Conservation (phyloP, 2,888 invertebrate species). For the Diploptera punctata region DNA sequence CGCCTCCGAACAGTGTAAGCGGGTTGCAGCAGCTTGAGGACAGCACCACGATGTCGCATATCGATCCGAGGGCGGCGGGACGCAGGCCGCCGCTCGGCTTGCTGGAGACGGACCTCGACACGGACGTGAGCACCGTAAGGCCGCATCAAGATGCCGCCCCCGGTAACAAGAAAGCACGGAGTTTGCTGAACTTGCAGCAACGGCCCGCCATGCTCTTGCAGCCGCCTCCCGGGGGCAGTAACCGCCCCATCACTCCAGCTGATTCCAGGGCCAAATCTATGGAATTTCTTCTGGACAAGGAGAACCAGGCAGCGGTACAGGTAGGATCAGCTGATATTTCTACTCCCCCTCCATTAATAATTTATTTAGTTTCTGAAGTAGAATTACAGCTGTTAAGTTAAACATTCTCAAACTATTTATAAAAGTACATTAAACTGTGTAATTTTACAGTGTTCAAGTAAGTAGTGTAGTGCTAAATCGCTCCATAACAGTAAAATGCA, state of each 20-base stretch:
- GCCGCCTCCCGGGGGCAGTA: constrained; percentile 40
- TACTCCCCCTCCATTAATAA: too few relatives aligned
- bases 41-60: neutral
- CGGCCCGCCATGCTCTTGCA: constrained; percentile 8
- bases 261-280: constrained; percentile 76
- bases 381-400: too few relatives aligned
- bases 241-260: constrained; percentile 50
- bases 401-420: too few relatives aligned
- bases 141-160: constrained; percentile 43
- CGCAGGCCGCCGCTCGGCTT: constrained; percentile 61
- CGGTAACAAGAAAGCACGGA: constrained; percentile 64
- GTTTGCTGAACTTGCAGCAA: constrained; percentile 65
- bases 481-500: too few relatives aligned
- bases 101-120: constrained; percentile 91
- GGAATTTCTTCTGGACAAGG: constrained; percentile 95
- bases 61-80: too few relatives aligned
- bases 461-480: too few relatives aligned
- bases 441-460: too few relatives aligned
- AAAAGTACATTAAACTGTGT: too few relatives aligned
- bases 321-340: constrained; percentile 61
- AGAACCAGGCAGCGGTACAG: constrained; percentile 86
- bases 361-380: too few relatives aligned
- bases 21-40: constrained; percentile 9
- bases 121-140: constrained; percentile 60
- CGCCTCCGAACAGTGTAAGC: constrained; percentile 32